Base-by-base conservation (phyloP, 2,888 invertebrate genomes). In the Chelonus formosanus region DNA sequence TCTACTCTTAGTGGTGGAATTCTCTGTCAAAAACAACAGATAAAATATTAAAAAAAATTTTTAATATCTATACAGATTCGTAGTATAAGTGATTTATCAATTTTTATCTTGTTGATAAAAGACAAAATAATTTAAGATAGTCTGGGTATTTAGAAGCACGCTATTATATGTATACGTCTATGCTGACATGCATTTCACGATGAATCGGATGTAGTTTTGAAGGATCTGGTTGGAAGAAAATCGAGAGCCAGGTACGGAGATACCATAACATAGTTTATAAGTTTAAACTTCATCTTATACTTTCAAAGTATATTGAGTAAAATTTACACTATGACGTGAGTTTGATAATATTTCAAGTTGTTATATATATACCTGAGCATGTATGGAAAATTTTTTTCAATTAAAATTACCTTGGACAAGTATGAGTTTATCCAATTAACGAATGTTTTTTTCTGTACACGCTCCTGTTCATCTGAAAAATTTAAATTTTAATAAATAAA, bases 401-500 rank as follows among this genome's bases (percentile, higher is more conserved):
- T 3, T 43, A 43, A 35, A 6, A 86, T 90, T 86, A 97, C 97
- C 93, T 97, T 96, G 80, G 91, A 92, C 81, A 98, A 89, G 87
- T 97, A 96, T 83, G 97, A 96, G 87, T 98, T 98, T 86, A 98
- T 97, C 97, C 98, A 98, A 87, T 98, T 98, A 79, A 97, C 96
- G 85, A 98, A 98, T 73, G 97, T 98, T 86, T 98, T 98, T 90
- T 97, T 98, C 86, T 98, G 98, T 75, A 98, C 97, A 85, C 97
- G 90, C 88, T 98, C 97, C 87, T 98, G 97, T 88, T 98, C 97
- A 90, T 97, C 98, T 98, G 92, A 20, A 60, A 60, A 43, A 20
- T 20, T 20, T 20, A 1, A 20, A 20, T 20, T 20, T 58, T 48
- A 48, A 48, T 48, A 10, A 20, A 20, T 20, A 20, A 20, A 20